A percentile compares a stretch with the other conserved stretches of the same genome.
Conservation (phyloP, 1,140 invertebrate species). For the Drosophila oshimai region DNA sequence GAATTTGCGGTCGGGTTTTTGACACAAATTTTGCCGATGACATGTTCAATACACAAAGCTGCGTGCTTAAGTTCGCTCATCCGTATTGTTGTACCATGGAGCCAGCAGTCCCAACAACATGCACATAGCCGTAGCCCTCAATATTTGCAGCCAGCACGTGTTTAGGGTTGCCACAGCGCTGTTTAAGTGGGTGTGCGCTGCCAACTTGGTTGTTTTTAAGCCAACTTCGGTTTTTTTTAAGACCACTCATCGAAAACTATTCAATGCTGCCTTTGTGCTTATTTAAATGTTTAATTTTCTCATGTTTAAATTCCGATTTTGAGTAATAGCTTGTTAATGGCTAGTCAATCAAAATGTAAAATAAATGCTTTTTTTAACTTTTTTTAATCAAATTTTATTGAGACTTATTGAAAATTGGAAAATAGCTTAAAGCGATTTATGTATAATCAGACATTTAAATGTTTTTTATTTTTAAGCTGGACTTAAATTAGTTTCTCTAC, state of each 20-base stretch:
- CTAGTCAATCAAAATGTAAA: too few species aligned
- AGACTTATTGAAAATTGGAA: too few species aligned
- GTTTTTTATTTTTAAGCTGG: too few species aligned
- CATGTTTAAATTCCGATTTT: too few species aligned
- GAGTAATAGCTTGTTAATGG: too few species aligned
- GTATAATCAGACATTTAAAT: too few species aligned
- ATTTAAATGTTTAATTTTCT: too few species aligned
- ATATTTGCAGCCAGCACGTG: conserved; percentile 66
- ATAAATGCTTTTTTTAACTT: too few species aligned
- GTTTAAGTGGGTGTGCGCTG: conserved; percentile 1
- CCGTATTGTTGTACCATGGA: conserved; percentile 58
- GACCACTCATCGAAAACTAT: neutral
- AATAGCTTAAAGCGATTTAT: too few species aligned
- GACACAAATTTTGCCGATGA: conserved; percentile 76
- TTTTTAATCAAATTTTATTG: too few species aligned
- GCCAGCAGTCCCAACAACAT: conserved; percentile 26
- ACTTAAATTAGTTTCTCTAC: too few species aligned
- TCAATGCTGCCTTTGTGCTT: too few species aligned
- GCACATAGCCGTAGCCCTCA: conserved; percentile 28
- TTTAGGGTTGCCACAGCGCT: conserved; percentile 44
- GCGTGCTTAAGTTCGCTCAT: conserved; percentile 69
- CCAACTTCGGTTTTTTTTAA: neutral
- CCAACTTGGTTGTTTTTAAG: neutral
- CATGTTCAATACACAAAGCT: conserved; percentile 79
- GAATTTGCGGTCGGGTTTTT: conserved; percentile 65